Percentiles rank a stretch among this genome's conserved stretches.
Conservation (phyloP, 2,113 vertebrate species). For the Vimba vimba region DNA sequence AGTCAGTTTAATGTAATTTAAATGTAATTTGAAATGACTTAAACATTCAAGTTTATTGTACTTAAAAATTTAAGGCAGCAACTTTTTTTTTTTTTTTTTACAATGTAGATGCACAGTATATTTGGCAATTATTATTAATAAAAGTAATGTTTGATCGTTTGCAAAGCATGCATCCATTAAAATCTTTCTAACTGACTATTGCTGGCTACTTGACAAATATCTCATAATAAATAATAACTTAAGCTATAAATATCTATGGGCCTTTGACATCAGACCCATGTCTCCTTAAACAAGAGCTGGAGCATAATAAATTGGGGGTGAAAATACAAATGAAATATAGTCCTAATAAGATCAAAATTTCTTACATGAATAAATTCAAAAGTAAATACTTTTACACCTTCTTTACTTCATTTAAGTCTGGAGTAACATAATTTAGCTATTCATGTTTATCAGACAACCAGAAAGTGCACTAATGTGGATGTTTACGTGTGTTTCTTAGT, state of each 20-base stretch:
- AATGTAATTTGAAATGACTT: too few relatives aligned
- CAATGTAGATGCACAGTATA: neutral
- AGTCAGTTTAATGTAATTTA: too few relatives aligned
- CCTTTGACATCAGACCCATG: too few relatives aligned
- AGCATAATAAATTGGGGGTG: too few relatives aligned
- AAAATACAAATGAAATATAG: neutral
- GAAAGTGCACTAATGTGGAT: neutral
- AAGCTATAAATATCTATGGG: too few relatives aligned
- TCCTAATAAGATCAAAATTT: neutral
- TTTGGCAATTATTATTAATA: constrained; percentile 2
- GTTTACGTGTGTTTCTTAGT: neutral
- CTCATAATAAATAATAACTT: neutral
- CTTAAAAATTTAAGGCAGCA: too few relatives aligned
- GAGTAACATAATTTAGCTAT: neutral
- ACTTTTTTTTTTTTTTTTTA: too few relatives aligned
- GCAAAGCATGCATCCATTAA: neutral
- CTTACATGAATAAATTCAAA: neutral
- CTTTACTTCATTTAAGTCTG: too few relatives aligned
- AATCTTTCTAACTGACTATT: neutral
- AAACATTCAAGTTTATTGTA: too few relatives aligned
- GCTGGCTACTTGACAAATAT: neutral
- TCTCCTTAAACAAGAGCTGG: neutral
- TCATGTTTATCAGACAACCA: neutral
- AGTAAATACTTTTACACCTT: too few relatives aligned
- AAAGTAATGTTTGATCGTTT: neutral